Evolutionary conservation across 2,797 vertebrate species (phyloP).

Genomic region (Atherinosoma microstoma): DNA sequence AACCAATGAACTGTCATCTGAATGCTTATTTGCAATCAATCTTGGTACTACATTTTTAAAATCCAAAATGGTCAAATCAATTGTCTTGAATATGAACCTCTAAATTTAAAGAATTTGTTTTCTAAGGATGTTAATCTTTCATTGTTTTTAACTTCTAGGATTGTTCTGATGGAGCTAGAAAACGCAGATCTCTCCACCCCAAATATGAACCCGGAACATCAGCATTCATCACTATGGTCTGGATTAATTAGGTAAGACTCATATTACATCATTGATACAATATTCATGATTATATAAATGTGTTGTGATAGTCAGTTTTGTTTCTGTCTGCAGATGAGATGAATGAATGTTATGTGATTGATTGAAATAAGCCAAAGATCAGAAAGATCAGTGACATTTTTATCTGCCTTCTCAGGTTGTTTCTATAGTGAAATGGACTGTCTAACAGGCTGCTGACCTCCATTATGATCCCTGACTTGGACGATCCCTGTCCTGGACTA

Average conservation of each 20-base stretch:
- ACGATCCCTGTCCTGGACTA: background rate
- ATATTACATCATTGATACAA: too few relatives aligned
- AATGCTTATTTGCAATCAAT: too few relatives aligned
- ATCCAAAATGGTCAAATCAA: background rate
- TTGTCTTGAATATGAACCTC: too few relatives aligned
- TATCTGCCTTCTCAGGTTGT: background rate
- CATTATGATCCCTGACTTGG: background rate
- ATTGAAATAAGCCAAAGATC: too few relatives aligned
- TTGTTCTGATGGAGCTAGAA: background rate
- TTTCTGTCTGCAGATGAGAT: too few relatives aligned
- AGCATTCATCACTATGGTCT: background rate
- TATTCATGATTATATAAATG: too few relatives aligned
- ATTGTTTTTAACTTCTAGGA: conserved; percentile 2
- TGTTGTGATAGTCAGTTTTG: too few relatives aligned
- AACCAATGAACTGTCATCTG: background rate
- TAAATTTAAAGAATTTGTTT: background rate
- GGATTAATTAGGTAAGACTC: background rate
- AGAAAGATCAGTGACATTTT: too few relatives aligned
- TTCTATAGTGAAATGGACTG: background rate
- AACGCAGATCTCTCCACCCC: background rate
- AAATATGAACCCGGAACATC: background rate
- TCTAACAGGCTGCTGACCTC: background rate
- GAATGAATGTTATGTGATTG: too few relatives aligned
- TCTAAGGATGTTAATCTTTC: background rate
- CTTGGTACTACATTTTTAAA: too few relatives aligned